A percentile compares a stretch with the other conserved stretches of the same genome.
These are phyloP conservation scores for Paramormyrops kingsleyae DNA, from an alignment of 2,113 vertebrate species.

Conservation along the genomic window DNA sequence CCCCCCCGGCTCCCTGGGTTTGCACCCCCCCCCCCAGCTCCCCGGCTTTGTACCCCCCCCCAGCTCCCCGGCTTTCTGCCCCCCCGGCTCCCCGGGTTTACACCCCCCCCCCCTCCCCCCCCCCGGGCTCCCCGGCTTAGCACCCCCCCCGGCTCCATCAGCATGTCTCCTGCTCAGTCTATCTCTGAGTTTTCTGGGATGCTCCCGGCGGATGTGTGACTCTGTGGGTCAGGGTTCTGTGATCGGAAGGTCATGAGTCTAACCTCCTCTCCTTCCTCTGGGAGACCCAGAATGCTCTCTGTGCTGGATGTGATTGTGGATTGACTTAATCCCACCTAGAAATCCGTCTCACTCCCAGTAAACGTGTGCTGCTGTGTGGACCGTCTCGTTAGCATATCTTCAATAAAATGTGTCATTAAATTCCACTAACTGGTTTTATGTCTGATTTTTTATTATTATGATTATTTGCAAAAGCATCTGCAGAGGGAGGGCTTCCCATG, in stretches of 20 bases:
- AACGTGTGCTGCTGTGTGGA: not conserved
- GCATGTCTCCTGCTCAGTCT: not conserved
- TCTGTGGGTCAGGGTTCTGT: not conserved
- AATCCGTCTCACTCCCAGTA: not conserved
- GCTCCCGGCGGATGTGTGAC: not conserved
- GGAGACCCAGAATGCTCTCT: not conserved
- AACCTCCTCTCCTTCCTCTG: not conserved
- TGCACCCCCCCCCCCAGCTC: no score
- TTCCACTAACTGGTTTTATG: constrained; percentile 24
- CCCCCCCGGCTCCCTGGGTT: no score
- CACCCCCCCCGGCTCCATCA: no score
- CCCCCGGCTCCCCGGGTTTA: not conserved
- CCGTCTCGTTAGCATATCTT: constrained; percentile 38
- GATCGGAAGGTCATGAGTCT: not conserved
- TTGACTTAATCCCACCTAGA: not conserved
- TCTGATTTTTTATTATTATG: constrained; percentile 37
- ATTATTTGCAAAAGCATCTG: constrained; percentile 38
- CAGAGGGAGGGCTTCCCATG: constrained; percentile 38
- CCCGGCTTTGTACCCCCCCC: no score
- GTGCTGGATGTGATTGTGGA: not conserved
- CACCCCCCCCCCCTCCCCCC: no score
- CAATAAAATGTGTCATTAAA: constrained; percentile 51
- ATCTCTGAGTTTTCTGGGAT: not conserved
- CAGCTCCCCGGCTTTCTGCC: not conserved
- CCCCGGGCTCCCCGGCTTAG: no score